phyloP scores from a whole-genome alignment of 1,140 invertebrate genomes.

The Tetraneura akinire region DNA sequence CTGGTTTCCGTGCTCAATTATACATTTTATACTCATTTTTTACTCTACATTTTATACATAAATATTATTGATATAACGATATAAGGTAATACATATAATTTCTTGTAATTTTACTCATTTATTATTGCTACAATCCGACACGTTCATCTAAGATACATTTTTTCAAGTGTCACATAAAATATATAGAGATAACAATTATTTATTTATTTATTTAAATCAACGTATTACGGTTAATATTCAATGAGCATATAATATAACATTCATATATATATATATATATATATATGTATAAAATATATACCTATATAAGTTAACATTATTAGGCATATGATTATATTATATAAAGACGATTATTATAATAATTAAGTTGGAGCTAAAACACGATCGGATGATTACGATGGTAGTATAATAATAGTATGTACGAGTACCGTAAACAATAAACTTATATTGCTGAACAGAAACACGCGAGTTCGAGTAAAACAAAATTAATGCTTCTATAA shows the following conservation, averaged over 20 bases:
- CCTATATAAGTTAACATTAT: too few relatives aligned
- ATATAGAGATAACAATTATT: conserved; percentile 38
- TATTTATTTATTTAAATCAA: background rate
- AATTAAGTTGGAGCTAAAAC: conserved; percentile 17
- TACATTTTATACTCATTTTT: too few relatives aligned
- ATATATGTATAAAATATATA: too few relatives aligned
- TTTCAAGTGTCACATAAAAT: conserved; percentile 8
- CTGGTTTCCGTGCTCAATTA: conserved; percentile 37
- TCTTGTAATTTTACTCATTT: conserved; percentile 5
- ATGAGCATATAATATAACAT: conserved; percentile 36
- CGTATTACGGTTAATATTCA: conserved; percentile 33
- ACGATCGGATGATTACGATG: too few relatives aligned
- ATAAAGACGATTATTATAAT: background rate
- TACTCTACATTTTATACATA: background rate
- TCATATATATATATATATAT: too few relatives aligned
- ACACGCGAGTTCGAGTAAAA: too few relatives aligned
- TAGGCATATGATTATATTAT: background rate
- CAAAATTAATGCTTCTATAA: too few relatives aligned
- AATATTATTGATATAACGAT: conserved; percentile 15
- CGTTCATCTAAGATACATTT: conserved; percentile 31
- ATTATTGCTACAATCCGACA: conserved; percentile 29
- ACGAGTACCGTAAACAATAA: too few relatives aligned
- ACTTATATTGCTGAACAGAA: too few relatives aligned
- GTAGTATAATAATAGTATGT: too few relatives aligned
- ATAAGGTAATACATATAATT: conserved; percentile 11